These are phyloP conservation scores for Sebastes diaconus DNA, from an alignment of 2,797 vertebrate genomes.

Conservation along the genomic window DNA sequence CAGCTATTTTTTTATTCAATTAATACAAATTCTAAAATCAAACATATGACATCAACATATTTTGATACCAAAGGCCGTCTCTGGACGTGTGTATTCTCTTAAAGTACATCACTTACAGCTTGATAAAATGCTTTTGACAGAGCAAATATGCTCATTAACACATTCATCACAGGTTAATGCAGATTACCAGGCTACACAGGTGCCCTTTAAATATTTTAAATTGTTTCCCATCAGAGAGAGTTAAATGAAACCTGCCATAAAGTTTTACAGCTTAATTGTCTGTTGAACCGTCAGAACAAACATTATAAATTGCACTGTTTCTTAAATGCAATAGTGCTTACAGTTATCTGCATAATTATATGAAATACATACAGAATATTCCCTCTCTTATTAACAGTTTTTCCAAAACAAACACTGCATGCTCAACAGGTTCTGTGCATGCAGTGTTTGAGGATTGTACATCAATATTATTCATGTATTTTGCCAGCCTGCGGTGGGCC, in stretches of 20 bases:
- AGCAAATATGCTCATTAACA: conserved; percentile 5
- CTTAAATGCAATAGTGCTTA: not conserved
- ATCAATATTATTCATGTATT: not conserved
- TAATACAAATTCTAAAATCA: not conserved
- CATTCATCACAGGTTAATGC: not conserved
- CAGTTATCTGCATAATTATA: not conserved
- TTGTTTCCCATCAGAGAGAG: not conserved
- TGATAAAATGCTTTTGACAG: conserved; percentile 4
- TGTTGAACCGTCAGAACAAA: not conserved
- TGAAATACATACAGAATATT: not conserved
- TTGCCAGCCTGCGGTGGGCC: conserved; percentile 35
- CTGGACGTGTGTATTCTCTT: not conserved
- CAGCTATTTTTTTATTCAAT: not conserved
- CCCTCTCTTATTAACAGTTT: not conserved
- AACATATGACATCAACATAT: not conserved
- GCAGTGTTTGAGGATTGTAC: not conserved
- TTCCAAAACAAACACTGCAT: not conserved
- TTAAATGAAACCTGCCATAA: conserved; percentile 1
- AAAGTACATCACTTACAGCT: not conserved
- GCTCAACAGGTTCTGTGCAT: not conserved
- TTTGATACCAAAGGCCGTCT: not conserved
- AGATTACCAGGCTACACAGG: conserved; percentile 28
- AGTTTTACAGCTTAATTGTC: conserved; percentile 25
- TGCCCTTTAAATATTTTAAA: not conserved
- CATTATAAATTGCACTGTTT: not conserved